Base-by-base conservation (phyloP, 2,888 invertebrate species). In the Cheilosia urbana region DNA sequence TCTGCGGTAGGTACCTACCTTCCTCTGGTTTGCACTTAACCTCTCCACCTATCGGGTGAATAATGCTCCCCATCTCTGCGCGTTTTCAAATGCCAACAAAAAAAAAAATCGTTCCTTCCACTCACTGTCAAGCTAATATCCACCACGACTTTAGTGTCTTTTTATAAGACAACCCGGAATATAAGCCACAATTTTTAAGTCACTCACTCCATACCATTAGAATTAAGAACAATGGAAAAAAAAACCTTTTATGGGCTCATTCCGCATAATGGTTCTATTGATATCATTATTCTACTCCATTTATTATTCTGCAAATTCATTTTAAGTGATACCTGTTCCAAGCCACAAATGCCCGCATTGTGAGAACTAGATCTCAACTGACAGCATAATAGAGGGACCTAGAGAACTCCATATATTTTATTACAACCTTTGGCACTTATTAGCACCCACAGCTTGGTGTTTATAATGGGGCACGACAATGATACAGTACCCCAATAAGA, bases 301-400 rank as follows among this genome's bases (percentile, higher is more conserved):
- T 51, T 37, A 47, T 51, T n/a, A 30, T 37, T 65, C 49, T 51
- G 9, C 9, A 3, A 51, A 37, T 15, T 21, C 49, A 49, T 21
- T 34, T 40, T 7, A 24, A 21, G 21, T 21, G 17, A 15, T 49
- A 15, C 42, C 49, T 62, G 68, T 34, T 53, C 17, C 45, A 45
- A 62, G 45, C 53, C 62, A 30, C 30, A n/a, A 55, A 27, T 9
- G 13, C 11, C 40, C 57, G 37, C 11, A 57, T 63, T 71, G 71
- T 78, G 78, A 71, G 71, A 78, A 78, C 71, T 63, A 63, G 71
- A 78, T 63, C 57, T 40, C 30, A 6, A 9, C 21, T 49, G 42
- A 55, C 55, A 57, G 40, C 57, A n/a, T 49, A n/a, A 40, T 42
- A 30, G 27, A 11, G n/a, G 6, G 37, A 55, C 2, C 19, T 1